Percentiles rank a stretch among this genome's conserved stretches.
Evolutionary conservation across 2,888 invertebrate species (phyloP).

Genomic region (Sminthurinus aureus): DNA sequence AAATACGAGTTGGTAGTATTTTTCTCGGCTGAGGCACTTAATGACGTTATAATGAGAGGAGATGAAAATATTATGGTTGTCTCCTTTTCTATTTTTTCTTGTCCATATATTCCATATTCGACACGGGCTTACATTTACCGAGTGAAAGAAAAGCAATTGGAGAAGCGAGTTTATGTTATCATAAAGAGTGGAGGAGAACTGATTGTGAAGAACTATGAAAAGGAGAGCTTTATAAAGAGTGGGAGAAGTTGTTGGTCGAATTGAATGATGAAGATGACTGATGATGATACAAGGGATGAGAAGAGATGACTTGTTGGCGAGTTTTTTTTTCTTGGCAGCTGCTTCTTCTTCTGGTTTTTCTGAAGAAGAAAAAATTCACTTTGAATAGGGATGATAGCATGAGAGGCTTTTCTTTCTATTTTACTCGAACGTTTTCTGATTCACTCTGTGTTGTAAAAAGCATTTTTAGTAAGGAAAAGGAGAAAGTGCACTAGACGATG

Average conservation of each 20-base stretch:
- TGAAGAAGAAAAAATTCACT: not conserved
- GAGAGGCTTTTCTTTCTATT: not conserved
- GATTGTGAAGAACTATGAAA: not conserved
- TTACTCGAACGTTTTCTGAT: not conserved
- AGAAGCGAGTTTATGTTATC: conserved; percentile 4
- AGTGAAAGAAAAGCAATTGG: conserved; percentile 8
- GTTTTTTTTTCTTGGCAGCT: conserved; percentile 26
- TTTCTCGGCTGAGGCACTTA: conserved; percentile 20
- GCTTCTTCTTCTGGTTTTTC: conserved; percentile 6
- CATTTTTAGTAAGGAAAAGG: not conserved
- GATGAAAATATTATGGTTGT: conserved; percentile 14
- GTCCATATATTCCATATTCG: not conserved
- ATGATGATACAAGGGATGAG: conserved; percentile 32
- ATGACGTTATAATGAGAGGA: conserved; percentile 19
- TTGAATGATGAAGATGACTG: conserved; percentile 40
- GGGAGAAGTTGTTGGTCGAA: not conserved
- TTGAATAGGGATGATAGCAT: not conserved
- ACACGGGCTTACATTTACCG: not conserved
- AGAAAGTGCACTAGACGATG: not conserved
- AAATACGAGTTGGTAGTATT: not conserved
- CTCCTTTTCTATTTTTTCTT: not conserved
- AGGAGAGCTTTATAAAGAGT: conserved; percentile 8
- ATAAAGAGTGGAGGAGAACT: not conserved
- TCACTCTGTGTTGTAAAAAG: not conserved
- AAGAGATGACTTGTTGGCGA: conserved; percentile 40